Base-by-base conservation (phyloP, 2,888 invertebrate species). In the Ceriagrion tenellum region DNA sequence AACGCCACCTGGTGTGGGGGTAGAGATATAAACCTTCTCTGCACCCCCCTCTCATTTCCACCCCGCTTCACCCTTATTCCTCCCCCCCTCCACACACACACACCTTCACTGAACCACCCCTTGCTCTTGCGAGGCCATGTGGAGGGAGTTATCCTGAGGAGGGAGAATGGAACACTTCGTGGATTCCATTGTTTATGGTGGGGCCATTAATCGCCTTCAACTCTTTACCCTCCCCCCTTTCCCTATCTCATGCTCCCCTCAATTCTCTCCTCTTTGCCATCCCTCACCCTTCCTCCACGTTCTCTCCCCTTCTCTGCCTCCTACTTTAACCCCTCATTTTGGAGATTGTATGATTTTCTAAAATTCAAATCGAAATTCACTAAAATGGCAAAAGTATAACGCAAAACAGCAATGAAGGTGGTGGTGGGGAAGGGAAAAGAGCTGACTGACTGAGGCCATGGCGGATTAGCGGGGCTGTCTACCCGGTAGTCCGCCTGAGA, bases 151-250 rank as follows among this genome's bases (percentile, higher is more conserved):
- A 40, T 55, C 55, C n/a, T 0, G 47, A 8, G 47, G 47, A 8
- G 89, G 89, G 89, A 89, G 47, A 69, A 93, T 47, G 47, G 93
- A 47, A 93, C 93, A 63, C 74, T 93, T 63, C 69, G 93, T 93
- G 93, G 93, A 93, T 93, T 93, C 93, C 93, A 93, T 93, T 93
- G 93, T 93, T 93, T 93, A 93, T 93, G 93, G 93, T 69, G 63
- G 16, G 40, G 93, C 74, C 74, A 93, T 93, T 93, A 93, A 93
- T 93, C 93, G 93, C 69, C 93, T 93, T 93, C 93, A 93, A 93
- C 93, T 93, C 91, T 91, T 91, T 91, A 63, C 59, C 59, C 40
- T 69, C 23, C 93, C 93, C 74, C 35, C 13, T 6, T 69, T 47
- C 93, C 63, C 63, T 63, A 12, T 69, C 91, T 20, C 35, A n/a